phyloP scores from a whole-genome alignment of 2,797 vertebrate species.

The Gambelia wislizenii region DNA sequence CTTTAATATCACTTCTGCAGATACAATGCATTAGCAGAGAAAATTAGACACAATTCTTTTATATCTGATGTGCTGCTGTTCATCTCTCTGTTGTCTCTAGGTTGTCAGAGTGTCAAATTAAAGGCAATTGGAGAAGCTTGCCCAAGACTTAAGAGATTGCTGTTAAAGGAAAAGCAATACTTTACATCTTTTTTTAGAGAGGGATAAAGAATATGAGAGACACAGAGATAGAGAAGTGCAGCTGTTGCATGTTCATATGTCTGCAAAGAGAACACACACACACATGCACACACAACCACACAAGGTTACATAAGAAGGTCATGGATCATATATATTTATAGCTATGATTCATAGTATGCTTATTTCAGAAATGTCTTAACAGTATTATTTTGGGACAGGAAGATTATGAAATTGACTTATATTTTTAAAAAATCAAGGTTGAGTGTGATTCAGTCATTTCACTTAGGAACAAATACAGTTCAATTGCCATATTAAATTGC shows the following conservation, averaged over 20 bases:
- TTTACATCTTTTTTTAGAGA: constrained; percentile 47
- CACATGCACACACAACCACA: neutral
- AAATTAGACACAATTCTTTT: constrained; percentile 79
- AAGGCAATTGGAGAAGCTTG: constrained; percentile 73
- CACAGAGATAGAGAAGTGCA: constrained; percentile 65
- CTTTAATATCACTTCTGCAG: constrained; percentile 82
- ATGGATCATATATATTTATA: neutral
- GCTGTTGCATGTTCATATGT: constrained; percentile 74
- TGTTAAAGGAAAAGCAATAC: constrained; percentile 73
- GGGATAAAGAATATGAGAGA: constrained; percentile 52
- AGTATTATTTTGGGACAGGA: constrained; percentile 7
- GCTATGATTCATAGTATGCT: neutral
- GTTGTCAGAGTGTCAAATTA: constrained; percentile 73
- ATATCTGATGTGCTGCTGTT: constrained; percentile 77
- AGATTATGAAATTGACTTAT: neutral
- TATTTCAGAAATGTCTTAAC: neutral
- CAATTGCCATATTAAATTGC: neutral
- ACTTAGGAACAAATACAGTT: neutral
- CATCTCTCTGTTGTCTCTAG: constrained; percentile 81
- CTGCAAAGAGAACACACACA: neutral
- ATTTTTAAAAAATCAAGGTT: neutral
- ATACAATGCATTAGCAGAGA: constrained; percentile 79
- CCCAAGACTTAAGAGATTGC: constrained; percentile 73
- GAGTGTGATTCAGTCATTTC: neutral
- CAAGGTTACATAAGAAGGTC: neutral